A percentile compares a stretch with the other conserved stretches of the same genome.
Evolutionary conservation across 2,888 invertebrate species (phyloP).

Genomic region (Cheilosia pagana): DNA sequence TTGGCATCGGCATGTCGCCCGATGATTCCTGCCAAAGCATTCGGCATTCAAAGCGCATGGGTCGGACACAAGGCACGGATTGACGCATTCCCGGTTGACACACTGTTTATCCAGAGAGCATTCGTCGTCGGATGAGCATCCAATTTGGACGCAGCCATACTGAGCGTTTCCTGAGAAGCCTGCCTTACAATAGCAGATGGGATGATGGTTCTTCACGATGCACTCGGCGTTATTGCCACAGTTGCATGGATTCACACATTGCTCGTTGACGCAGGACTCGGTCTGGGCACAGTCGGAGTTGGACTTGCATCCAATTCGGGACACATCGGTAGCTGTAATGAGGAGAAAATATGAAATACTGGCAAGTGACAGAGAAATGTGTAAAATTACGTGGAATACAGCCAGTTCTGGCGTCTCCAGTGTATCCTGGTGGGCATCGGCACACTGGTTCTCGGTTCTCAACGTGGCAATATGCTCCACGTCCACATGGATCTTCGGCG

Average conservation of each 20-base stretch:
- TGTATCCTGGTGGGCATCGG: constrained; percentile 91
- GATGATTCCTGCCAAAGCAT: constrained; percentile 92
- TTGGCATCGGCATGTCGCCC: constrained; percentile 91
- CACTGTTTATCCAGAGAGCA: constrained; percentile 92
- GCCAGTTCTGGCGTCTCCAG: constrained; percentile 88
- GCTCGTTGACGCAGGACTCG: constrained; percentile 92
- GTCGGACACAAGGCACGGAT: constrained; percentile 91
- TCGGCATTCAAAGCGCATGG: constrained; percentile 93
- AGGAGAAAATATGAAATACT: not conserved
- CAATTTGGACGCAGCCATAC: constrained; percentile 90
- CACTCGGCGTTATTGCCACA: constrained; percentile 94
- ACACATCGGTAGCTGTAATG: constrained; percentile 85
- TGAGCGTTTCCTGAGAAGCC: constrained; percentile 95
- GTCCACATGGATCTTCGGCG: constrained; percentile 88
- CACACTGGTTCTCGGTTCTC: constrained; percentile 90
- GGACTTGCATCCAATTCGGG: constrained; percentile 89
- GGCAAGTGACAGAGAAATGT: not conserved
- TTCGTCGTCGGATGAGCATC: constrained; percentile 92
- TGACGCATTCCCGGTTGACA: constrained; percentile 91
- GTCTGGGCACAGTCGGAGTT: constrained; percentile 92
- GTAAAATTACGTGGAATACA: constrained; percentile 91
- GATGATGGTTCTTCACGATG: constrained; percentile 91
- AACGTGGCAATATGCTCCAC: constrained; percentile 92
- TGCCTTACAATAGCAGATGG: constrained; percentile 91
- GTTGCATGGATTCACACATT: constrained; percentile 93